Evolutionary conservation across 64 coral and sea anemone genomes (phyloP).

Genomic region (Catalaphyllia jardinei): DNA sequence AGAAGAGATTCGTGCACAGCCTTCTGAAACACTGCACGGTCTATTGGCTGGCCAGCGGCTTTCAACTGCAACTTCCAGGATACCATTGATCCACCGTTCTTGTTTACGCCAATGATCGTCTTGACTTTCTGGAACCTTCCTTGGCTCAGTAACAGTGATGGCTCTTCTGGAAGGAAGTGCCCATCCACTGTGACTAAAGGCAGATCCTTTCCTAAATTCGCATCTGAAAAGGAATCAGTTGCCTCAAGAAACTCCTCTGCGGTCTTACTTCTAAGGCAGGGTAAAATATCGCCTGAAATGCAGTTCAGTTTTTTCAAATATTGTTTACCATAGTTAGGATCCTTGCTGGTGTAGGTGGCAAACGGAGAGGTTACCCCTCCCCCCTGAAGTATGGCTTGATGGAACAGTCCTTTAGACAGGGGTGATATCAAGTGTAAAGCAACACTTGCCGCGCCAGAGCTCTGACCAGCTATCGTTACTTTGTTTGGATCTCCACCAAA

Average conservation of each 20-base stretch:
- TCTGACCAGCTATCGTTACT: constrained; percentile 73
- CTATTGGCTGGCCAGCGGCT: background rate
- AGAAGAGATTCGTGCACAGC: background rate
- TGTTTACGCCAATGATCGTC: constrained; percentile 26
- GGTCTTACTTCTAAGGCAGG: constrained; percentile 15
- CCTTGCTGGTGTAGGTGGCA: too few relatives aligned
- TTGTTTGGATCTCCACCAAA: constrained; percentile 68
- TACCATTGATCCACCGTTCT: background rate
- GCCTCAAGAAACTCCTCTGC: background rate
- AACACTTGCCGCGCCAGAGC: constrained; percentile 56
- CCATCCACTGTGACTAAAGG: constrained; percentile 8
- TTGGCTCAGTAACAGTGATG: background rate
- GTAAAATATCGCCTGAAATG: background rate
- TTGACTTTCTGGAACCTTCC: constrained; percentile 26
- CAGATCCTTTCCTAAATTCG: background rate
- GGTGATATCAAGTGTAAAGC: constrained; percentile 56
- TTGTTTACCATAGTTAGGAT: constrained; percentile 29
- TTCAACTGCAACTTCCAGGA: background rate
- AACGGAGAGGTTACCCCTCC: too few relatives aligned
- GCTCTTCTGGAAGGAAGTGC: constrained; percentile 24
- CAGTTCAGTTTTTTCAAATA: constrained; percentile 21
- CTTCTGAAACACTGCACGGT: background rate
- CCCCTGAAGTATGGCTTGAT: too few relatives aligned
- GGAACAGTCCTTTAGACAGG: constrained; percentile 35
- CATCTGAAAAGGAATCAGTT: background rate